These are phyloP conservation scores for Cantharis rufa DNA, from an alignment of 2,888 invertebrate species.

Conservation along the genomic window DNA sequence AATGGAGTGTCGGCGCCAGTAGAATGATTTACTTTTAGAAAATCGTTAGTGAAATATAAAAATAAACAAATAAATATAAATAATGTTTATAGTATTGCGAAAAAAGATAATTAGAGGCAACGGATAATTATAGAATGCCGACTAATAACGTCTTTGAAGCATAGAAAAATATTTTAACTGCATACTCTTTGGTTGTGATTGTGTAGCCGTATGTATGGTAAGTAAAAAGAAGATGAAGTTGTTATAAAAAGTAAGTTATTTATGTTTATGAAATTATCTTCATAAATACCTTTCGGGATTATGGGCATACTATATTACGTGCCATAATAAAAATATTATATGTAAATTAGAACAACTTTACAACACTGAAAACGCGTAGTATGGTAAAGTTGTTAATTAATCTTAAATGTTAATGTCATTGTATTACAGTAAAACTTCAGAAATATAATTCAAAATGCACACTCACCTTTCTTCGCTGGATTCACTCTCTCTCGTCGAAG, in stretches of 20 bases:
- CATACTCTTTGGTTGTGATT: background rate
- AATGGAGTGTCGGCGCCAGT: background rate
- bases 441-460: background rate
- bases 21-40: background rate
- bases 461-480: conserved; percentile 67
- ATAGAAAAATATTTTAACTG: background rate
- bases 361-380: background rate
- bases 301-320: background rate
- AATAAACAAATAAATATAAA: too few species aligned
- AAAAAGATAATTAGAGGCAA: background rate
- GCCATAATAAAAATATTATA: background rate
- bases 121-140: background rate
- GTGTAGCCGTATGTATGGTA: background rate
- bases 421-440: background rate
- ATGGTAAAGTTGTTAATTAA: background rate
- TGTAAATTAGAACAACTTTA: background rate
- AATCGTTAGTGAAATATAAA: too few species aligned
- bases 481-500: conserved; percentile 71
- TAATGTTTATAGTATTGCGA: too few species aligned
- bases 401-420: background rate
- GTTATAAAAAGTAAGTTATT: background rate
- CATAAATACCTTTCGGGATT: background rate
- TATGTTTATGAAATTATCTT: background rate
- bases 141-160: background rate
- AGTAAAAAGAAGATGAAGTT: background rate